phyloP scores from a whole-genome alignment of 1,140 invertebrate species.

The Scaptomyza graminum region DNA sequence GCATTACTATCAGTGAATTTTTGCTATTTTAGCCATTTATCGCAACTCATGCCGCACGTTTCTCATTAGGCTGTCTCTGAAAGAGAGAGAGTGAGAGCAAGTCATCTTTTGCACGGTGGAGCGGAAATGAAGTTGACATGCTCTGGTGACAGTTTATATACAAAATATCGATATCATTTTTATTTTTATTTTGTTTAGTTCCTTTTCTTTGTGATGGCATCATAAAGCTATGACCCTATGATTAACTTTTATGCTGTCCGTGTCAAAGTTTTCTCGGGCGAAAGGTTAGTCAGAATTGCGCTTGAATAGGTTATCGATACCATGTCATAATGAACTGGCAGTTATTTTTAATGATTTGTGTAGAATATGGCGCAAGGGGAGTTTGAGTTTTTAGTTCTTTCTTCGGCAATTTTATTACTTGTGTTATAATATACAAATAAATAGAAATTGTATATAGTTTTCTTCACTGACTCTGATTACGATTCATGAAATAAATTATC shows the following conservation, averaged over 20 bases:
- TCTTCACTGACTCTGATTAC: too few species aligned
- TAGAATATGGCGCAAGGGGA: background rate
- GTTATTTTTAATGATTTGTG: background rate
- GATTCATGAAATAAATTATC: too few species aligned
- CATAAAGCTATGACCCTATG: background rate
- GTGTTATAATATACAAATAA: too few species aligned
- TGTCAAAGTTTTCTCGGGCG: background rate
- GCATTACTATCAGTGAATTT: conserved; percentile 50
- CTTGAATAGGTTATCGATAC: conserved; percentile 5
- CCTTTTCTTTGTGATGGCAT: background rate
- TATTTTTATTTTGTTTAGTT: conserved; percentile 13
- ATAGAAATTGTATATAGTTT: too few species aligned
- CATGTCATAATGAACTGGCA: background rate
- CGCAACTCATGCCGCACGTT: conserved; percentile 72
- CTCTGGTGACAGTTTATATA: conserved; percentile 33
- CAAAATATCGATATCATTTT: conserved; percentile 49
- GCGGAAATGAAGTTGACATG: conserved; percentile 25
- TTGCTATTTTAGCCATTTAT: conserved; percentile 68
- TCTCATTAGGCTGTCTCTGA: conserved; percentile 61
- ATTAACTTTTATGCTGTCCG: background rate
- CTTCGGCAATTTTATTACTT: too few species aligned
- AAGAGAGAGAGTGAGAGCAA: too few species aligned
- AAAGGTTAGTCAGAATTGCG: background rate
- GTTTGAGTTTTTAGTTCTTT: too few species aligned
- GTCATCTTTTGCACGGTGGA: conserved; percentile 14